phyloP scores from a whole-genome alignment of 2,888 invertebrate species.

The Brachypterus glaber region DNA sequence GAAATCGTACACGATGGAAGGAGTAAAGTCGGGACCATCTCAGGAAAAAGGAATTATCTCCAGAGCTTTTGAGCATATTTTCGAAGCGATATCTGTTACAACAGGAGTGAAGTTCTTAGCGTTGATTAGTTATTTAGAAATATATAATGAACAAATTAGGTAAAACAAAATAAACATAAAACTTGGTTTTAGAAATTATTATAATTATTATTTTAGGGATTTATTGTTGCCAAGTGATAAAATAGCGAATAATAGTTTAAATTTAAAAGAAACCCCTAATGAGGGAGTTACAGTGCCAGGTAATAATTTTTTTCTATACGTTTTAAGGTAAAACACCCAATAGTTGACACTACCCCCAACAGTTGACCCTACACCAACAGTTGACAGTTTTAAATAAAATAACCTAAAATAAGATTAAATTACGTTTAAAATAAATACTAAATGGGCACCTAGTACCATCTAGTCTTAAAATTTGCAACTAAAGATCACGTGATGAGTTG shows the following conservation, averaged over 20 bases:
- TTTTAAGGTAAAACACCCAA: no score
- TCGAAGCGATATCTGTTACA: conserved; percentile 72
- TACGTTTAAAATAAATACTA: no score
- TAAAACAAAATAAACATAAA: conserved; percentile 14
- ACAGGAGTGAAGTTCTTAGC: conserved; percentile 63
- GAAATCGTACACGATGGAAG: conserved; percentile 87
- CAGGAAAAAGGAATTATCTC: conserved; percentile 59
- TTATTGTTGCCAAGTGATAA: conserved; percentile 34
- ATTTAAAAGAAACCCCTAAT: conserved; percentile 45
- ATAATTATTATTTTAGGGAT: conserved; percentile 32
- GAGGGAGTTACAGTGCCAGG: conserved; percentile 46
- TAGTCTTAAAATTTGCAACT: no score
- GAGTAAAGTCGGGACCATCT: conserved; percentile 35
- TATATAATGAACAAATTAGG: conserved; percentile 72
- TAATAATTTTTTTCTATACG: conserved; percentile 17
- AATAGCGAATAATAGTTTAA: conserved; percentile 30
- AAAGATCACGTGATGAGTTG: no score
- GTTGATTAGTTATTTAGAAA: conserved; percentile 72
- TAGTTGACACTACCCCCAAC: no score
- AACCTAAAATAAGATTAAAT: no score
- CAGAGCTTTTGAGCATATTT: conserved; percentile 78
- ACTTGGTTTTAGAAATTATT: conserved; percentile 3
- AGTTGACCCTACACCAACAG: neutral
- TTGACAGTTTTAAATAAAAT: no score
- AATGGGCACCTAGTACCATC: no score